Conservation (phyloP, 2,888 invertebrate species). For the Resseliella maxima region DNA sequence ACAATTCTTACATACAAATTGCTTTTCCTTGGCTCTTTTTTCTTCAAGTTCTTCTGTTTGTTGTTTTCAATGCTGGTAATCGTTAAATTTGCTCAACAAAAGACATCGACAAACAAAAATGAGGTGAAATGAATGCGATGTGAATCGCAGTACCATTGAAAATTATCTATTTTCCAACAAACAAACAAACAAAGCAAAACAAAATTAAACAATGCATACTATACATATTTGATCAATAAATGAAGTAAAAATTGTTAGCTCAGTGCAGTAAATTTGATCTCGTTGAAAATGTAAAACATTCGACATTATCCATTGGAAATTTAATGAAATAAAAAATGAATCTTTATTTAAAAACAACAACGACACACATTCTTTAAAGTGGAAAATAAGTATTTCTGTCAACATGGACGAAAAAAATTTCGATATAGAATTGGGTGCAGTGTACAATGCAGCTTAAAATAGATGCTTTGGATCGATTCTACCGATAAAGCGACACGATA, state of each 20-base stretch:
- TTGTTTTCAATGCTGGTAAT: background rate
- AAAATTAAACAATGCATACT: background rate
- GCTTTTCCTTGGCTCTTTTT: too few relatives aligned
- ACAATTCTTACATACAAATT: too few relatives aligned
- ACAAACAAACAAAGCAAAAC: background rate
- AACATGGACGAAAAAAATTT: background rate
- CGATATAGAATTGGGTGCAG: background rate
- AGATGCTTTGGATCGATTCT: background rate
- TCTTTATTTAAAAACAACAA: too few relatives aligned
- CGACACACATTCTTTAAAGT: too few relatives aligned
- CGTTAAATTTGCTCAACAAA: background rate
- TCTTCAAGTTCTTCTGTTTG: background rate
- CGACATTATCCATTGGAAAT: background rate
- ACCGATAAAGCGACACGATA: background rate
- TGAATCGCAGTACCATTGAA: background rate
- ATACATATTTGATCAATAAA: background rate
- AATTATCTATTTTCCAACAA: background rate
- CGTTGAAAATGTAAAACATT: background rate
- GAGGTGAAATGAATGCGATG: slow-evolving; percentile 18
- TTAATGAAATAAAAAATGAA: background rate
- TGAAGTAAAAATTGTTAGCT: too few relatives aligned
- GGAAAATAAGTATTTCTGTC: background rate
- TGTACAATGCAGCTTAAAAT: background rate
- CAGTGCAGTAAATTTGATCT: background rate
- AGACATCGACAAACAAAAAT: background rate